Evolutionary conservation across 2,888 invertebrate species (phyloP), one percentile per base, ranked within the genome.

Genomic region (Ophioninae sp.): DNA sequence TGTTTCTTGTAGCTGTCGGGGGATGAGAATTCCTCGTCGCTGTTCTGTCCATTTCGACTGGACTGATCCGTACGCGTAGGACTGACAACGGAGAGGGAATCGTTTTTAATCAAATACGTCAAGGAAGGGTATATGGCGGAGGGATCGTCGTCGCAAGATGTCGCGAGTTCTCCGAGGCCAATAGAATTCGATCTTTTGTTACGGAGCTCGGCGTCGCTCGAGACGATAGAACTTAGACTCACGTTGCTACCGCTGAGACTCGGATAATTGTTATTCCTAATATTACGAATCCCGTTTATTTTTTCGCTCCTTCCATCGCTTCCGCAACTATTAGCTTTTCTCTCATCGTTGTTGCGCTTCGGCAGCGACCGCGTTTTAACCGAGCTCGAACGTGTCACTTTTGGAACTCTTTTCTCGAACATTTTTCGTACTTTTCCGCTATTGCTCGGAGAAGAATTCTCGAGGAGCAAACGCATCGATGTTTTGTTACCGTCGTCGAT

Each of bases 121-220:
- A 94, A 92, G 81, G 94, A 91, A 6, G 94, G 93, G 90, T 92
- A 93, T 89, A 91, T 93, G 64, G 79, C 84, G 85, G 92, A 92
- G 72, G 91, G 94, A 89, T 95, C 95, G 87, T 96, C 95, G 87
- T 95, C 95, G 90, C 96, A 95, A 85, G 95, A 94, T 87, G 95
- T 95, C 93, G 95, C 95, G 89, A 96, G 94, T 91, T 96, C 96
- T 89, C 96, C 96, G 85, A 96, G 20, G 5, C 59, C 94, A 83
- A 91, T 83, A 0, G 90, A 92, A 75, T 90, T 90, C 68, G 92
- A 91, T 50, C 91, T 88, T 76, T 92, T 91, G 7, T 59, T 59
- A 2, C 1, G 20, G n/a, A 89, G 85, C 67, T 91, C 91, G 23
- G 87, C 37, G 57, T 92, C 92, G 65, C 86, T 85, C 74, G 91